Conservation (phyloP, 2,113 vertebrate genomes). For the Hypocryptadius cinnamomeus region DNA sequence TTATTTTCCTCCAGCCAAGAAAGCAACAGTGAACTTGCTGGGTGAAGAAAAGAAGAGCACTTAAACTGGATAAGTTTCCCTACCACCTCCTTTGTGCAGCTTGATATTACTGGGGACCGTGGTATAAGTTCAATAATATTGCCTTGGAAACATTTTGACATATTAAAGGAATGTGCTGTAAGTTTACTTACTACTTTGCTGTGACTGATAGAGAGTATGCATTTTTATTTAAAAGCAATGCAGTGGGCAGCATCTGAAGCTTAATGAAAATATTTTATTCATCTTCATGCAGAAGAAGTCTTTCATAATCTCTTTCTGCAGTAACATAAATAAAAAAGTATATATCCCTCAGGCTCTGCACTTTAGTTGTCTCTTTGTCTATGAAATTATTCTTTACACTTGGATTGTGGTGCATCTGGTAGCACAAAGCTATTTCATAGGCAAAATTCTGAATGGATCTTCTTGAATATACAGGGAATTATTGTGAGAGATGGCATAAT, state of each 20-base stretch:
- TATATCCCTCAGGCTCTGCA: conserved; percentile 35
- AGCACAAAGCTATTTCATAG: not conserved
- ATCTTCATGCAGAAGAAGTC: conserved; percentile 31
- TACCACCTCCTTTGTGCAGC: conserved; percentile 7
- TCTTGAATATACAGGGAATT: not conserved
- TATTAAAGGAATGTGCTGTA: conserved; percentile 64
- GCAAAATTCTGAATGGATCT: not conserved
- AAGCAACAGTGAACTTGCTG: conserved; percentile 88
- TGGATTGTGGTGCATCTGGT: not conserved
- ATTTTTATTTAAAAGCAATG: conserved; percentile 69
- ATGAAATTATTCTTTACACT: conserved; percentile 6
- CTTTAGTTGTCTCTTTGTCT: conserved; percentile 46
- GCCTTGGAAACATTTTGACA: conserved; percentile 70
- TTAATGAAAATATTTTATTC: conserved; percentile 46
- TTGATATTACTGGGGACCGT: conserved; percentile 54
- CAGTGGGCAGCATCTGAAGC: conserved; percentile 51
- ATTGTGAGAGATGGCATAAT: not conserved
- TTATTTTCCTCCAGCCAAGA: conserved; percentile 79
- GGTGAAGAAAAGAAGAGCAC: conserved; percentile 94
- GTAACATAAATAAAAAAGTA: conserved; percentile 51
- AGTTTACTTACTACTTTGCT: conserved; percentile 52
- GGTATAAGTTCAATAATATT: conserved; percentile 59
- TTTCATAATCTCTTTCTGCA: conserved; percentile 38
- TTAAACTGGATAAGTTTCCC: conserved; percentile 57
- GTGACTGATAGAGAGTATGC: conserved; percentile 45